phyloP scores from a whole-genome alignment of 2,888 invertebrate genomes.

The Aromia moschata region DNA sequence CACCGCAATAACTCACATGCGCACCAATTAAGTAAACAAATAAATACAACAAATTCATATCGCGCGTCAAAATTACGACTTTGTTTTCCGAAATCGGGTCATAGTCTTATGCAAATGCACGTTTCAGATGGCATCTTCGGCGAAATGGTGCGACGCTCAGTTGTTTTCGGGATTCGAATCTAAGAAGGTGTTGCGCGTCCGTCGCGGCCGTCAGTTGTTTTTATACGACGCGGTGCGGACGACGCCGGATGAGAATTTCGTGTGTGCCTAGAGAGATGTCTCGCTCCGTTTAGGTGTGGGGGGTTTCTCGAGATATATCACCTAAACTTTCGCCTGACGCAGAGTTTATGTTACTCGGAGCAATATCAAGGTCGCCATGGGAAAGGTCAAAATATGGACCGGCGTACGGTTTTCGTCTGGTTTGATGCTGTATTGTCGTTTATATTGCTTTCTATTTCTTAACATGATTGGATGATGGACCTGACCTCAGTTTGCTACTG shows the following conservation, averaged over 20 bases:
- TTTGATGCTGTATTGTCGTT: too few species aligned
- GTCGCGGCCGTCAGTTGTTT: background rate
- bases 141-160: constrained; percentile 2
- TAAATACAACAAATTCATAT: constrained; percentile 1
- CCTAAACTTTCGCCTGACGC: constrained; percentile 19
- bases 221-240: background rate
- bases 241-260: constrained; percentile 4
- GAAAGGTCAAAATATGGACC: constrained; percentile 16
- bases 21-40: background rate
- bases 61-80: constrained; percentile 8
- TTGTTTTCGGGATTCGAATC: background rate
- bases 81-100: constrained; percentile 22
- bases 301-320: constrained; percentile 10
- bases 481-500: too few species aligned
- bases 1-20: constrained; percentile 6
- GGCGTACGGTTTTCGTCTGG: background rate
- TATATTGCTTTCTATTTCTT: too few species aligned
- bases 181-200: background rate
- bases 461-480: too few species aligned
- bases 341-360: constrained; percentile 5
- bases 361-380: constrained; percentile 19
- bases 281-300: constrained; percentile 8
- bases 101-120: constrained; percentile 6
- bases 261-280: constrained; percentile 2
- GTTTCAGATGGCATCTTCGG: constrained; percentile 1